These are phyloP conservation scores for Meloe dianella DNA, from an alignment of 2,888 invertebrate species.

Conservation along the genomic window DNA sequence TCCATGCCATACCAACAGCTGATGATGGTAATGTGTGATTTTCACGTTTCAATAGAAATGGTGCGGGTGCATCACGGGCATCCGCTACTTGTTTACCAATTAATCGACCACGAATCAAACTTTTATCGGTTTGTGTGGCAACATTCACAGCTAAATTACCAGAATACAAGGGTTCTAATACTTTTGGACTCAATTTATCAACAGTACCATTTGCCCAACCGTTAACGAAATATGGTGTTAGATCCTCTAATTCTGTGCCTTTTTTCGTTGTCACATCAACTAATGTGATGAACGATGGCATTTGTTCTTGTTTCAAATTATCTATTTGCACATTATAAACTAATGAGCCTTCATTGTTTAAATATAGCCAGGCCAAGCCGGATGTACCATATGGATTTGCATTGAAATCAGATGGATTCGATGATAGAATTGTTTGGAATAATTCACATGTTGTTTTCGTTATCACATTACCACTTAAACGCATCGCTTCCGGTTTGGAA, in stretches of 20 bases:
- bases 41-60: constrained; percentile 70
- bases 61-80: constrained; percentile 73
- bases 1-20: constrained; percentile 81
- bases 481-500: constrained; percentile 68
- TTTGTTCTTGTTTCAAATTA: constrained; percentile 64
- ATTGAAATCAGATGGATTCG: constrained; percentile 54
- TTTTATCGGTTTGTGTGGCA: constrained; percentile 65
- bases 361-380: constrained; percentile 79
- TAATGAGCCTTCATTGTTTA: constrained; percentile 79
- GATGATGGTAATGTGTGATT: constrained; percentile 62
- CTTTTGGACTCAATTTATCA: constrained; percentile 78
- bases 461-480: constrained; percentile 73
- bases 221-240: constrained; percentile 67
- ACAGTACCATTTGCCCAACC: constrained; percentile 75
- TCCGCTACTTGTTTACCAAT: constrained; percentile 74
- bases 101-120: constrained; percentile 72
- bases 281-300: constrained; percentile 69
- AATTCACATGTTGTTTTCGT: constrained; percentile 81
- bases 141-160: constrained; percentile 83
- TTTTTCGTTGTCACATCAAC: constrained; percentile 71
- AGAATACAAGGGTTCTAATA: constrained; percentile 81
- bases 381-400: constrained; percentile 59
- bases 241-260: constrained; percentile 75
- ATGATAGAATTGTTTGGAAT: constrained; percentile 73
- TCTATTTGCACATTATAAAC: constrained; percentile 79